Evolutionary conservation across 53 echinoderm and acorn worm species (phyloP).

Genomic region (Pentamera pediparva): DNA sequence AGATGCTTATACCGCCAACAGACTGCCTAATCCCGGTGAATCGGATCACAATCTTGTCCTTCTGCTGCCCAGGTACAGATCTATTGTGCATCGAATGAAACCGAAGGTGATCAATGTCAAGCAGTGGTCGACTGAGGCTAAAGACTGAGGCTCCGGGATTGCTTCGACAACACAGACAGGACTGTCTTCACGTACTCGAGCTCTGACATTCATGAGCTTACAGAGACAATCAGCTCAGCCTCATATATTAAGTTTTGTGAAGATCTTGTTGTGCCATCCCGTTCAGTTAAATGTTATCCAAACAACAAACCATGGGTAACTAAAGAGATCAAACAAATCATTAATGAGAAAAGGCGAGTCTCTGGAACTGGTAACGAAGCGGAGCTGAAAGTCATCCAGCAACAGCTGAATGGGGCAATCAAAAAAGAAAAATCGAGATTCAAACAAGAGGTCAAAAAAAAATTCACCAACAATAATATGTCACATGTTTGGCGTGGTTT

Average conservation of each 20-base stretch:
- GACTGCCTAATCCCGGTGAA: background rate
- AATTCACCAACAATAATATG: too few relatives aligned
- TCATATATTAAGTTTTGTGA: slow-evolving; percentile 29
- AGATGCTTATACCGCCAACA: background rate
- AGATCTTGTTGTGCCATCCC: slow-evolving; percentile 9
- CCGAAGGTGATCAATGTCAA: background rate
- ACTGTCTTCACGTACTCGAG: background rate
- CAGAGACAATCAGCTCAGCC: background rate
- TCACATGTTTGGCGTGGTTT: too few relatives aligned
- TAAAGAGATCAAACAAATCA: slow-evolving; percentile 23
- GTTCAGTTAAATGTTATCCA: too few relatives aligned
- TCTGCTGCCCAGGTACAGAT: background rate
- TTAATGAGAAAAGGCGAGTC: slow-evolving; percentile 13
- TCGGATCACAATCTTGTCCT: background rate
- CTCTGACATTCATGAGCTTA: slow-evolving; percentile 4
- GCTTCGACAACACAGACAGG: too few relatives aligned
- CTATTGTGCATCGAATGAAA: background rate
- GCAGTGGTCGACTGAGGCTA: background rate
- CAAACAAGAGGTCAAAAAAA: background rate
- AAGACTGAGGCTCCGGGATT: background rate
- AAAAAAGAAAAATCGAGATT: slow-evolving; percentile 6
- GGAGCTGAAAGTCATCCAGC: background rate
- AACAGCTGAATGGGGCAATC: background rate
- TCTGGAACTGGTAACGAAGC: background rate
- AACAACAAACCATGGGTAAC: too few relatives aligned